Evolutionary conservation across 2,113 vertebrate genomes (phyloP).

Genomic region (Peromyscus polionotus): DNA sequence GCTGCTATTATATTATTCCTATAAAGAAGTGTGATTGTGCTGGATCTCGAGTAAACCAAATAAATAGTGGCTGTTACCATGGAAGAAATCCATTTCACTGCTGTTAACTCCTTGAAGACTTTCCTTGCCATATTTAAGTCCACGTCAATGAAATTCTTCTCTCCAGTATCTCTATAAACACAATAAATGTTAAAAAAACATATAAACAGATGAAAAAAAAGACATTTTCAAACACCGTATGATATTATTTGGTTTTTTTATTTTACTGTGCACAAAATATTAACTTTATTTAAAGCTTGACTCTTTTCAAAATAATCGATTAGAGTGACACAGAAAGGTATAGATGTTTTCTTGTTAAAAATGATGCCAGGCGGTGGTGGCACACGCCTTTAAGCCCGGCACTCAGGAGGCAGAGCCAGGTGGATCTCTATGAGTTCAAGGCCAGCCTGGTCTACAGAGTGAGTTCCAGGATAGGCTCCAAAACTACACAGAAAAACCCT

Average conservation of each 20-base stretch:
- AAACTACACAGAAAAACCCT: too few relatives aligned
- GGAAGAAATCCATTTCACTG: constrained; percentile 76
- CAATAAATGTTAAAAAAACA: constrained; percentile 37
- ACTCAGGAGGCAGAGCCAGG: too few relatives aligned
- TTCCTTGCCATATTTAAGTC: constrained; percentile 80
- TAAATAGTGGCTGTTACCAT: constrained; percentile 73
- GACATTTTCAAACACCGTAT: not conserved
- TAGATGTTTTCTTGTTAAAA: constrained; percentile 17
- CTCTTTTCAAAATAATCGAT: constrained; percentile 60
- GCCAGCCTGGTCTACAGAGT: too few relatives aligned
- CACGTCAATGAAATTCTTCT: constrained; percentile 14
- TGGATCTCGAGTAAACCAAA: not conserved
- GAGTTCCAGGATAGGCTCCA: too few relatives aligned
- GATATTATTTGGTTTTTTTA: not conserved
- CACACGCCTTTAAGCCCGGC: too few relatives aligned
- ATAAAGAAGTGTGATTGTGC: constrained; percentile 26
- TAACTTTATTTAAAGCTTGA: constrained; percentile 2
- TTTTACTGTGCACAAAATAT: not conserved
- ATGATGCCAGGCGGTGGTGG: not conserved
- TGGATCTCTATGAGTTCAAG: too few relatives aligned
- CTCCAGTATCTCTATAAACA: constrained; percentile 53
- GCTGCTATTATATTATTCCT: not conserved
- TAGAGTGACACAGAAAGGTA: not conserved
- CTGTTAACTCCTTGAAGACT: constrained; percentile 76
- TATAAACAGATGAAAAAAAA: constrained; percentile 19